Base-by-base conservation (phyloP, 2,888 invertebrate species). In the Acrocyrtus sp. region DNA sequence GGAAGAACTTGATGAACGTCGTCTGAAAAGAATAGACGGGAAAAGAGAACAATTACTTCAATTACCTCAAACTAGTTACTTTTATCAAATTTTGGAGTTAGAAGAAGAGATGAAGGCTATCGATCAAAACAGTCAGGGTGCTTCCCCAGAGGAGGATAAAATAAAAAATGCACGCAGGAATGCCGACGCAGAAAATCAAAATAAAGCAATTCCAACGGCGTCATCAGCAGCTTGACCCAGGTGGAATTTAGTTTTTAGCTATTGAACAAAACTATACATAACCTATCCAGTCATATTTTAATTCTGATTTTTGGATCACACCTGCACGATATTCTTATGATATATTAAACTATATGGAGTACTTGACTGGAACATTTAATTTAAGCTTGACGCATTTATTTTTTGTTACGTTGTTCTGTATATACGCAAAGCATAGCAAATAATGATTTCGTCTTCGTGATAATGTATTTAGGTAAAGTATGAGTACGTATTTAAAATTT, bases 1-100 rank as follows among this genome's bases (percentile, higher is more conserved):
- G 0, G 95, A 96, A 82, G 92, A 94, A 81, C 86, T 97, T 75
- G 98, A 98, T 84, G 88, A 92, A 81, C 88, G 89, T 79, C 88
- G 92, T 85, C 88, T 95, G 77, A 86, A 88, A 76, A 88, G 90
- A 78, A 93, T 96, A 76, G 96, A 97, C 83, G 88, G 89, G 48
- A 96, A 96, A 84, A 88, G 95, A 69, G 91, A 94, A 83, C 88
- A 91, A 19, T 86, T 98, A 6, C 89, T 92, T 22, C 89, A 90
- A 3, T 91, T 96, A 82, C 94, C 96, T 19, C 91, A 92, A 77
- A 88, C 88, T 45, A 91, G 91, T 84, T 88, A 92, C 0, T 68
- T 53, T 34, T 74, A 76, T 63, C 75, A 72, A 21, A 72, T 74
- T 61, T 48, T 74, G 34, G 74, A 72, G 45, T 47, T 67, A 26